Conservation (phyloP, 2,113 vertebrate genomes). For the Sclerurus mexicanus region DNA sequence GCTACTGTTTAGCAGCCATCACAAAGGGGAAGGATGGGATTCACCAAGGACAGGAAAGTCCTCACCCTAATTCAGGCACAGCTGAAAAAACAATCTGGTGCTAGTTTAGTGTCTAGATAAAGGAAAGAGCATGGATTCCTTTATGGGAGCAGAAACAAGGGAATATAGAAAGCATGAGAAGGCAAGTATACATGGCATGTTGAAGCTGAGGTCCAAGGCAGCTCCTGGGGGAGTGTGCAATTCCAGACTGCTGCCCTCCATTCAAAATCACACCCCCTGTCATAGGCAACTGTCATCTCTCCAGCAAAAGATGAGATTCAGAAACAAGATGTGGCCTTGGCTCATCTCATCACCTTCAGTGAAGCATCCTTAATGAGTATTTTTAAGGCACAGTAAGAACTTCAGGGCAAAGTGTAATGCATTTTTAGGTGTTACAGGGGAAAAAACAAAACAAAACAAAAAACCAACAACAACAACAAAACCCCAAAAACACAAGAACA, state of each 20-base stretch:
- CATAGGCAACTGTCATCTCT: not conserved
- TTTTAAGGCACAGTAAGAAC: not conserved
- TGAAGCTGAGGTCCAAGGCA: not conserved
- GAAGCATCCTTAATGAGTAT: not conserved
- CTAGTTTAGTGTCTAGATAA: not conserved
- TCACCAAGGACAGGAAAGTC: not conserved
- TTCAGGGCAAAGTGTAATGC: not conserved
- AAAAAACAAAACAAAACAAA: not conserved
- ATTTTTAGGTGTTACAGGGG: not conserved
- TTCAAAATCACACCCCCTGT: not conserved
- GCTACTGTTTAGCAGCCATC: not conserved
- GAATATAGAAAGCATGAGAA: not conserved
- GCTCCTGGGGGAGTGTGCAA: not conserved
- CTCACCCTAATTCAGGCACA: not conserved
- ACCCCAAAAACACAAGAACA: too few relatives aligned
- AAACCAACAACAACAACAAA: too few relatives aligned
- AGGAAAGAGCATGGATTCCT: not conserved
- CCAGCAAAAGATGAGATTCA: not conserved
- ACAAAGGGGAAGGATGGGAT: not conserved
- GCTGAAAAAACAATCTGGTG: not conserved
- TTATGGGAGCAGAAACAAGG: not conserved
- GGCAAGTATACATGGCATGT: accelerated
- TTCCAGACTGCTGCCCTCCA: not conserved
- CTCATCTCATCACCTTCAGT: not conserved
- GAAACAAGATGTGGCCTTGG: not conserved